Evolutionary conservation across 2,113 vertebrate genomes (phyloP).

Genomic region (Chroicocephalus ridibundus): DNA sequence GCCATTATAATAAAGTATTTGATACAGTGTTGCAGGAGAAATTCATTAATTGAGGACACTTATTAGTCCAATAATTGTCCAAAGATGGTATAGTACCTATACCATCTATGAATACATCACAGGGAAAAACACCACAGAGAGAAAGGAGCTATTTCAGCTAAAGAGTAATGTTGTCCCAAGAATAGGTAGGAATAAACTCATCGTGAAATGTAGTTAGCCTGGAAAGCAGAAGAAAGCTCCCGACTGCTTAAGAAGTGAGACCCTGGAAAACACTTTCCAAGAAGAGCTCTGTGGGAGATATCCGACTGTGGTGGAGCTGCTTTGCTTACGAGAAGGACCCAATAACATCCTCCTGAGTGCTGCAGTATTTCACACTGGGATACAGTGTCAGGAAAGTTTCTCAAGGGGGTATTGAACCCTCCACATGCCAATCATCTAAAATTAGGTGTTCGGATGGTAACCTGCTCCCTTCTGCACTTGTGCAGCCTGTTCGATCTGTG

Average conservation of each 20-base stretch:
- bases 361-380: not conserved
- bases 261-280: not conserved
- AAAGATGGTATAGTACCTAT: not conserved
- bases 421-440: not conserved
- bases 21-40: not conserved
- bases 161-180: not conserved
- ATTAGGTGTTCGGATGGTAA: rapidly evolving
- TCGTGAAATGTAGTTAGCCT: not conserved
- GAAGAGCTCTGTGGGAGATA: not conserved
- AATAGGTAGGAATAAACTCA: not conserved
- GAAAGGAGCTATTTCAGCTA: not conserved
- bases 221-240: not conserved
- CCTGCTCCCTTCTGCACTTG: not conserved
- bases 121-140: not conserved
- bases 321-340: not conserved
- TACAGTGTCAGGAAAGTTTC: not conserved
- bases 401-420: not conserved
- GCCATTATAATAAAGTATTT: not conserved
- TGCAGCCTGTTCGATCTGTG: not conserved
- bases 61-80: not conserved
- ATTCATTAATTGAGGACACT: not conserved
- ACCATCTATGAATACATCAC: not conserved
- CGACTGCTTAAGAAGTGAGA: not conserved
- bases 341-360: not conserved
- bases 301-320: not conserved